These are phyloP conservation scores for Prionailurus viverrinus DNA, from an alignment of 2,113 vertebrate genomes.

Conservation along the genomic window DNA sequence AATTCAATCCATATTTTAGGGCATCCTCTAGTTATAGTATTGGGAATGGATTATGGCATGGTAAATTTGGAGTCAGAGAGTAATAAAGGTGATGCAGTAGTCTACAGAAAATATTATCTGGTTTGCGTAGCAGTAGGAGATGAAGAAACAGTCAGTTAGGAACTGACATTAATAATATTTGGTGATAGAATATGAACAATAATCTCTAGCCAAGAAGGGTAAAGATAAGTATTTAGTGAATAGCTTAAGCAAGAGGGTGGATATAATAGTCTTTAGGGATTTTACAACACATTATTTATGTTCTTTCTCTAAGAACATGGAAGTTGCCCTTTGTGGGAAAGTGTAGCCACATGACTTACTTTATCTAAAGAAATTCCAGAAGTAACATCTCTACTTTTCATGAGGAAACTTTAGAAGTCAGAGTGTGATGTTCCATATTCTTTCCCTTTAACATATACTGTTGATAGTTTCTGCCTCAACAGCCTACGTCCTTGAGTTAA, in stretches of 20 bases:
- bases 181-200: neutral
- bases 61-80: neutral
- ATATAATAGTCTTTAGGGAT: neutral
- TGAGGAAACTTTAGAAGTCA: neutral
- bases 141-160: neutral
- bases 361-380: neutral
- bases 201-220: neutral
- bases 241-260: neutral
- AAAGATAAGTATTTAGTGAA: neutral
- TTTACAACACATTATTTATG: neutral
- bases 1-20: neutral
- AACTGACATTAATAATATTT: neutral
- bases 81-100: neutral
- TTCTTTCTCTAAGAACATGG: neutral
- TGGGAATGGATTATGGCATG: neutral
- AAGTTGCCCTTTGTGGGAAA: neutral
- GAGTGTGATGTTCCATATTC: neutral
- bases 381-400: neutral
- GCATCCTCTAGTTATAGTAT: neutral
- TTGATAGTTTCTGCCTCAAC: neutral
- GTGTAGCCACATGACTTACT: neutral
- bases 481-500: neutral
- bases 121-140: neutral
- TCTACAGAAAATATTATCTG: neutral
- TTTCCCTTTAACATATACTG: neutral